Conservation (phyloP, 2,797 vertebrate genomes). For the Cacajao melanocephalus region DNA sequence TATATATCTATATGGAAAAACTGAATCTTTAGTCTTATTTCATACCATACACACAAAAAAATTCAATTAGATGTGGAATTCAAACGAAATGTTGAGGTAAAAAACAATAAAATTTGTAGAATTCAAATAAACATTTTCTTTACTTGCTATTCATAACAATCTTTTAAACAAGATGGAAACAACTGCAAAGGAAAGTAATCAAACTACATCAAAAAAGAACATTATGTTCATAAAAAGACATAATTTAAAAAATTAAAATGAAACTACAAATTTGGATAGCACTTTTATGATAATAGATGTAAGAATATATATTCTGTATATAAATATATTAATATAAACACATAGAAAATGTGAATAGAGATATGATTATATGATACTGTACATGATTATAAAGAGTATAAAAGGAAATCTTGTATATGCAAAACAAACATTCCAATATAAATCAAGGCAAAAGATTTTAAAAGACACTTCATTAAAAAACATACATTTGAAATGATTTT, state of each 20-base stretch:
- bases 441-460: neutral
- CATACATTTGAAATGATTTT: neutral
- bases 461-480: neutral
- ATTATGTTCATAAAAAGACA: neutral
- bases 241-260: neutral
- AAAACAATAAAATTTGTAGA: neutral
- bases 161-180: neutral
- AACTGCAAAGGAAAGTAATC: neutral
- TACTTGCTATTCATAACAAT: neutral
- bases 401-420: neutral
- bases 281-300: neutral
- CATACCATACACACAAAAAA: neutral
- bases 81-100: neutral
- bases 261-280: neutral
- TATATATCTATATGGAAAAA: neutral
- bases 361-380: neutral
- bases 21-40: neutral
- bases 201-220: neutral
- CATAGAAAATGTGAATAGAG: neutral
- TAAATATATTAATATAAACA: neutral
- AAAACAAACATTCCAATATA: neutral
- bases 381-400: neutral
- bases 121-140: neutral
- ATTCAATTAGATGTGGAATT: neutral
- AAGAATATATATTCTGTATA: neutral